Percentiles rank a stretch among this genome's conserved stretches.
Conservation (phyloP, 2,888 invertebrate genomes). For the Drosophila conformis region DNA sequence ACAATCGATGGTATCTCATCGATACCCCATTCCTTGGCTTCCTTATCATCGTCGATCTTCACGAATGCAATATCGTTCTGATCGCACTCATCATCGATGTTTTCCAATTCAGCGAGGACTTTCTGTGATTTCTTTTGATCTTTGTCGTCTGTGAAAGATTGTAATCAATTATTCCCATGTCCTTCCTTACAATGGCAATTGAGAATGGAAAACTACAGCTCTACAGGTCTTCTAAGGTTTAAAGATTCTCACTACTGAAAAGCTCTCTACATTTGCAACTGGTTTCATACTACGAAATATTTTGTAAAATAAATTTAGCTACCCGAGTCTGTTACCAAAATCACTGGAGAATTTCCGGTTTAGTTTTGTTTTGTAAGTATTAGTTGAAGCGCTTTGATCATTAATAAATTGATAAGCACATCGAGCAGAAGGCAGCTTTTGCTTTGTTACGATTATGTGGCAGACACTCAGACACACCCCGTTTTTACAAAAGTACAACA, state of each 20-base stretch:
- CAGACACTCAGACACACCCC: conserved; percentile 70
- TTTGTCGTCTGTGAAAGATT: conserved; percentile 90
- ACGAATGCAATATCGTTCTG: conserved; percentile 96
- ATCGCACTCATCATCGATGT: conserved; percentile 97
- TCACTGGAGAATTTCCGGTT: conserved; percentile 7
- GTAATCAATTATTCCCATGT: conserved; percentile 16
- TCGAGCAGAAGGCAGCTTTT: conserved; percentile 46
- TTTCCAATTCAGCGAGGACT: conserved; percentile 93
- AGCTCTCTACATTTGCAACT: conserved; percentile 60
- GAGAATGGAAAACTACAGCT: conserved; percentile 15
- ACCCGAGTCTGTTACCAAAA: conserved; percentile 7
- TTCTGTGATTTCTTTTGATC: conserved; percentile 96
- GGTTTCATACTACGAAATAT: conserved; percentile 37
- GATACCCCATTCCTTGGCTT: conserved; percentile 95
- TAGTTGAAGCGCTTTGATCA: conserved; percentile 64
- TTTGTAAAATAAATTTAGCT: conserved; percentile 3
- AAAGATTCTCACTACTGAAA: conserved; percentile 34
- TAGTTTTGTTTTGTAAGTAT: conserved; percentile 43
- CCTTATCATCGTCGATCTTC: conserved; percentile 94
- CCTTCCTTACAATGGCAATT: background rate
- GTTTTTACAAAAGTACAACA: conserved; percentile 58
- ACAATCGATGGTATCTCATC: conserved; percentile 93
- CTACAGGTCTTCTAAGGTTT: conserved; percentile 21
- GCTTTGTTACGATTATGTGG: conserved; percentile 40
- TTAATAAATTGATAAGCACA: conserved; percentile 60